A percentile compares a stretch with the other conserved stretches of the same genome.
Conservation (phyloP, 2,113 vertebrate species). For the Bothrops jararaca region DNA sequence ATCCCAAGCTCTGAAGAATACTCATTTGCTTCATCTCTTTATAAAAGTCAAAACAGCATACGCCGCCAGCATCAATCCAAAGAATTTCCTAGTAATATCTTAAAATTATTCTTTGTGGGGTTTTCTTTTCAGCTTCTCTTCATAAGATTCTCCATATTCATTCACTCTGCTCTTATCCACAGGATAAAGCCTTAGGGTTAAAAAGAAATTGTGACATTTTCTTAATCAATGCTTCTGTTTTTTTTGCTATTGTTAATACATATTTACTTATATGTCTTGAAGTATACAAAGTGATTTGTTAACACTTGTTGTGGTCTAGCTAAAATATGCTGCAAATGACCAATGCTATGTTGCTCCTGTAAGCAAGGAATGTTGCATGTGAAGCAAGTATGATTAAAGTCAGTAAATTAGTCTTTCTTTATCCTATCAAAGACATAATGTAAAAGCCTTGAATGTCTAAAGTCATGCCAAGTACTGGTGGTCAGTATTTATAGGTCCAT, state of each 20-base stretch:
- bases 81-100: slow-evolving; percentile 28
- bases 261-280: neutral
- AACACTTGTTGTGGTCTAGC: neutral
- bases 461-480: neutral
- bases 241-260: neutral
- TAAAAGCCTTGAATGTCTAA: neutral
- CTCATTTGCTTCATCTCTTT: slow-evolving; percentile 55
- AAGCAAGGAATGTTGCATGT: neutral
- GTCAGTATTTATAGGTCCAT: neutral
- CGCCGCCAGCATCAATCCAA: slow-evolving; percentile 45
- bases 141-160: slow-evolving; percentile 84
- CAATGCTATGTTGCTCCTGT: neutral
- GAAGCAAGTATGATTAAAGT: neutral
- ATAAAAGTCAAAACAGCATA: slow-evolving; percentile 51
- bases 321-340: neutral
- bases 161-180: slow-evolving; percentile 87
- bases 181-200: slow-evolving; percentile 78
- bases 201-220: slow-evolving; percentile 13
- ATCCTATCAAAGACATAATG: neutral
- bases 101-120: slow-evolving; percentile 75
- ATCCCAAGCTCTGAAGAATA: slow-evolving; percentile 62
- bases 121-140: slow-evolving; percentile 81
- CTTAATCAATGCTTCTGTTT: neutral
- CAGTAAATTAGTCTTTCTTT: neutral
- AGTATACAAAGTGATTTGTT: neutral